phyloP scores from a whole-genome alignment of 1,140 invertebrate genomes.

The Nasonia longicornis region DNA sequence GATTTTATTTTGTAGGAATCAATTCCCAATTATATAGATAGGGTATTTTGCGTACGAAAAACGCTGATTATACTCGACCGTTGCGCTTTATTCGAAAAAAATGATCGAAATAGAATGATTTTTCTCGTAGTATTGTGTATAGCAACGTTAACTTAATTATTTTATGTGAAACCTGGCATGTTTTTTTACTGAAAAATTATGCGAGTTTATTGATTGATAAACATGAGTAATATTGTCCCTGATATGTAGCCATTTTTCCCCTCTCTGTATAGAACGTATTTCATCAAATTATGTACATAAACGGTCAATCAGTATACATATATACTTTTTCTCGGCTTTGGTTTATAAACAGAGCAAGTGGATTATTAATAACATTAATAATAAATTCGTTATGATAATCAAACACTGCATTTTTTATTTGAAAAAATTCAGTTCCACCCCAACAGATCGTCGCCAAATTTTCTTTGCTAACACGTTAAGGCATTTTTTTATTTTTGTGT shows the following conservation, averaged over 20 bases:
- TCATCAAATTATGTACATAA: slow-evolving; percentile 33
- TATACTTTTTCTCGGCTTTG: slow-evolving; percentile 13
- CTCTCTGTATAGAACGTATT: slow-evolving; percentile 18
- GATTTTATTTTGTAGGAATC: background rate
- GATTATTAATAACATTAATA: slow-evolving; percentile 25
- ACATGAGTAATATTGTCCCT: background rate
- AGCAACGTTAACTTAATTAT: background rate
- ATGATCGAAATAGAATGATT: background rate
- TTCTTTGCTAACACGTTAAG: background rate
- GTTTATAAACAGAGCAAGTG: slow-evolving; percentile 3
- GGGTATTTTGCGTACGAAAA: background rate
- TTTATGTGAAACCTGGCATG: background rate
- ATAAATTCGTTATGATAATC: slow-evolving; percentile 21
- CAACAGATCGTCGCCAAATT: background rate
- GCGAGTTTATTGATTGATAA: background rate
- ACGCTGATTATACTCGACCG: background rate
- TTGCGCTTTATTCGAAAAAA: background rate
- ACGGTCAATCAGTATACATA: slow-evolving; percentile 13
- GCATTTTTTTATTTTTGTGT: background rate
- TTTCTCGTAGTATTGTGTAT: slow-evolving; percentile 9
- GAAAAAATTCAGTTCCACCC: background rate
- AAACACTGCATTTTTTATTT: background rate
- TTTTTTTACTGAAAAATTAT: slow-evolving; percentile 19
- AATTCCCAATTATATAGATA: background rate
- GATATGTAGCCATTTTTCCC: background rate